A percentile compares a stretch with the other conserved stretches of the same genome.
Conservation (phyloP, 2,888 invertebrate species). For the Leptinotarsa tumamoca region DNA sequence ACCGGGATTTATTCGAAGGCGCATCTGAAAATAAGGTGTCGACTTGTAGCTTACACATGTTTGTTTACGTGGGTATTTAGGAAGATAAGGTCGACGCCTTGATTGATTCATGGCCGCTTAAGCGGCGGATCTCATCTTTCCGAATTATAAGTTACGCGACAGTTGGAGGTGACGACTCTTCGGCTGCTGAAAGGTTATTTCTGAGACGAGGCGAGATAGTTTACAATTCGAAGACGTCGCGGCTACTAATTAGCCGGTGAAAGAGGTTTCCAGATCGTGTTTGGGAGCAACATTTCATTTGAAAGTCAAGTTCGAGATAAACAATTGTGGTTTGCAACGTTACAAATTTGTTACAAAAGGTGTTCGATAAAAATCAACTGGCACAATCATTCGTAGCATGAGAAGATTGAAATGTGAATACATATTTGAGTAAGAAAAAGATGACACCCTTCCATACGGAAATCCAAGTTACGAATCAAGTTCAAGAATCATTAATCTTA, state of each 20-base stretch:
- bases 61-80: conserved; percentile 63
- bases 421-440: too few relatives aligned
- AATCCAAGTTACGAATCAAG: too few relatives aligned
- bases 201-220: neutral
- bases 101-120: conserved; percentile 61
- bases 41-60: conserved; percentile 64
- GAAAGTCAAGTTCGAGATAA: too few relatives aligned
- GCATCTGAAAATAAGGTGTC: conserved; percentile 62
- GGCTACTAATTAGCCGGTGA: neutral
- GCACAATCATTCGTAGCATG: too few relatives aligned
- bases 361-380: too few relatives aligned
- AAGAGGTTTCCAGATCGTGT: neutral
- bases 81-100: conserved; percentile 60
- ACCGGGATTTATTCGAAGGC: conserved; percentile 56
- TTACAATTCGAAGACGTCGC: neutral
- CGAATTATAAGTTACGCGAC: conserved; percentile 53
- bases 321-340: too few relatives aligned
- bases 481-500: too few relatives aligned
- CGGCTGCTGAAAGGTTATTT: conserved; percentile 10
- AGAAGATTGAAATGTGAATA: too few relatives aligned
- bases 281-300: neutral
- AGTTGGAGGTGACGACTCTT: conserved; percentile 32
- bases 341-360: too few relatives aligned
- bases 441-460: too few relatives aligned
- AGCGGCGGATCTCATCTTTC: conserved; percentile 45